Evolutionary conservation across 2,113 vertebrate species (phyloP).

Genomic region (Chionis minor): DNA sequence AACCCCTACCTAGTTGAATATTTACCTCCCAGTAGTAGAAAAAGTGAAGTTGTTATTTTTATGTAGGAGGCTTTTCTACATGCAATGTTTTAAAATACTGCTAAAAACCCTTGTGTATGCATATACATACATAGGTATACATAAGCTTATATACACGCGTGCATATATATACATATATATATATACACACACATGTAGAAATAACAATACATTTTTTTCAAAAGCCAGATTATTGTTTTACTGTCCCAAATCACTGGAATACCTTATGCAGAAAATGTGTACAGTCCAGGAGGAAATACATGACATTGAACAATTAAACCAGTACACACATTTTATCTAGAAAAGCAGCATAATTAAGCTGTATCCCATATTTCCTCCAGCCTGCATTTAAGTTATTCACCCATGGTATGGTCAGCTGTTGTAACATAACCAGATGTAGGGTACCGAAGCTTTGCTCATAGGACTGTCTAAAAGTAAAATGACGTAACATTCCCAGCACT

Average conservation of each 20-base stretch:
- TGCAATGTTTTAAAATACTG: not conserved
- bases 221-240: not conserved
- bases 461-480: not conserved
- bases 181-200: rapidly evolving
- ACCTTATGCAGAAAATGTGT: not conserved
- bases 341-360: not conserved
- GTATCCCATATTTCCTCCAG: not conserved
- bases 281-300: not conserved
- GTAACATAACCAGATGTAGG: not conserved
- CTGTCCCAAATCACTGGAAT: not conserved
- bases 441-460: not conserved
- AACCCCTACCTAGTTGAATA: not conserved
- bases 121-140: not conserved
- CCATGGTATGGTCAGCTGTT: not conserved
- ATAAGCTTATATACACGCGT: not conserved
- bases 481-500: not conserved
- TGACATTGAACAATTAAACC: not conserved
- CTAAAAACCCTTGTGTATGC: rapidly evolving
- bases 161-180: too few relatives aligned
- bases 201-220: not conserved
- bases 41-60: not conserved
- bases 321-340: not conserved
- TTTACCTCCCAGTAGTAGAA: not conserved
- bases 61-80: not conserved
- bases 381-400: not conserved